These are phyloP conservation scores for Cantharis lateralis DNA, from an alignment of 2,888 invertebrate genomes.

Conservation along the genomic window DNA sequence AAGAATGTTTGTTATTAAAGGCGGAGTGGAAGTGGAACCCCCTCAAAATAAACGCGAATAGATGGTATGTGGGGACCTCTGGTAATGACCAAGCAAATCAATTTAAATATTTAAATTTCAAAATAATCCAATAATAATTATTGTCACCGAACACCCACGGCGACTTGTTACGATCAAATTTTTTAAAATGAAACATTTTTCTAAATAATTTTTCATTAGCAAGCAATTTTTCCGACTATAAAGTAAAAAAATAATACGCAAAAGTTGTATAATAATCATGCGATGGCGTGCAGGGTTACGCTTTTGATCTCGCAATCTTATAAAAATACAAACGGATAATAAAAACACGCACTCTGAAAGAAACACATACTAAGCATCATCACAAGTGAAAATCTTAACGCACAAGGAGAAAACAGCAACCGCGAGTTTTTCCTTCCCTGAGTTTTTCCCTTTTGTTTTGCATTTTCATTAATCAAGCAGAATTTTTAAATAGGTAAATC, in stretches of 20 bases:
- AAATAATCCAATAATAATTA: not conserved
- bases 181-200: not conserved
- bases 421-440: not conserved
- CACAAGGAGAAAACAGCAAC: not conserved
- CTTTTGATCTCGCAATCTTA: slow-evolving; percentile 18
- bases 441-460: not conserved
- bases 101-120: not conserved
- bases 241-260: slow-evolving; percentile 9
- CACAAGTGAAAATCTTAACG: slow-evolving; percentile 7
- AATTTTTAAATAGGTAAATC: not conserved
- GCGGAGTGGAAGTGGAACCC: not conserved
- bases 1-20: not conserved
- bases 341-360: slow-evolving; percentile 9
- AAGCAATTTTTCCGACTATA: not conserved
- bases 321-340: slow-evolving; percentile 16
- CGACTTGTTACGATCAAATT: not conserved
- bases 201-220: not conserved
- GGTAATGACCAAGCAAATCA: not conserved
- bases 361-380: not conserved
- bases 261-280: slow-evolving; percentile 15
- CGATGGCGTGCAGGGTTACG: slow-evolving; percentile 9
- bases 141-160: not conserved
- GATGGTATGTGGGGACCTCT: not conserved
- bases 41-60: not conserved
- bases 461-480: not conserved